These are phyloP conservation scores for Argyresthia albistria DNA, from an alignment of 2,888 invertebrate genomes.

Conservation along the genomic window DNA sequence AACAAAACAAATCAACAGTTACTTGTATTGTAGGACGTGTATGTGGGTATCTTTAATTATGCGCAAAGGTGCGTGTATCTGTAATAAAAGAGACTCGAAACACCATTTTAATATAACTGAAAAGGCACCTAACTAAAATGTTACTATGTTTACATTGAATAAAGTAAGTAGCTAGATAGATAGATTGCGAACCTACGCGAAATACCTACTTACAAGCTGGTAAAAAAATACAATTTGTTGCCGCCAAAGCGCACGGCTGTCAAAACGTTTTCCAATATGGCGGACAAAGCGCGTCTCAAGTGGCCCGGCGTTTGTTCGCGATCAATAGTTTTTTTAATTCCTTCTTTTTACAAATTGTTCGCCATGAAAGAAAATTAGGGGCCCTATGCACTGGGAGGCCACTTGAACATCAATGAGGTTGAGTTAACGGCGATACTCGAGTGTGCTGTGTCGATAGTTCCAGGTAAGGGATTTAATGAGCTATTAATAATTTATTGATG, in stretches of 20 bases:
- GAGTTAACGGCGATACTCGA: constrained; percentile 57
- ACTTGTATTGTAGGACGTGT: too few species aligned
- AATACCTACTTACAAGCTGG: too few species aligned
- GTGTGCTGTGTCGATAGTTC: constrained; percentile 32
- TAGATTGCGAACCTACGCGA: too few species aligned
- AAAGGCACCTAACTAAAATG: too few species aligned
- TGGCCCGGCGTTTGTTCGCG: constrained; percentile 49
- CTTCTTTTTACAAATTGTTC: constrained; percentile 48
- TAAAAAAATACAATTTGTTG: constrained; percentile 13
- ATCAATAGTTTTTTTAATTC: constrained; percentile 57
- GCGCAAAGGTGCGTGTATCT: too few species aligned
- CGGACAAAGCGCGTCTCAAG: constrained; percentile 60
- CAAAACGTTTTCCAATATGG: constrained; percentile 63
- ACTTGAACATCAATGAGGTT: constrained; percentile 57
- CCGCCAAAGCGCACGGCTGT: constrained; percentile 20
- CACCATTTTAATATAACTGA: too few species aligned
- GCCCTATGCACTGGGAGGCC: constrained; percentile 38
- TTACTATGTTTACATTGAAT: too few species aligned
- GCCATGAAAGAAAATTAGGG: constrained; percentile 63
- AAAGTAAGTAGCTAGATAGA: too few species aligned
- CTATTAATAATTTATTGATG: constrained; percentile 42
- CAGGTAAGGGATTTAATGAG: constrained; percentile 53
- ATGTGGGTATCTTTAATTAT: too few species aligned
- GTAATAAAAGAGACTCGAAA: too few species aligned
- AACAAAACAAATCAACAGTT: too few species aligned